Evolutionary conservation across 2,888 invertebrate genomes (phyloP).

Genomic region (Ischnus inquisitorius): DNA sequence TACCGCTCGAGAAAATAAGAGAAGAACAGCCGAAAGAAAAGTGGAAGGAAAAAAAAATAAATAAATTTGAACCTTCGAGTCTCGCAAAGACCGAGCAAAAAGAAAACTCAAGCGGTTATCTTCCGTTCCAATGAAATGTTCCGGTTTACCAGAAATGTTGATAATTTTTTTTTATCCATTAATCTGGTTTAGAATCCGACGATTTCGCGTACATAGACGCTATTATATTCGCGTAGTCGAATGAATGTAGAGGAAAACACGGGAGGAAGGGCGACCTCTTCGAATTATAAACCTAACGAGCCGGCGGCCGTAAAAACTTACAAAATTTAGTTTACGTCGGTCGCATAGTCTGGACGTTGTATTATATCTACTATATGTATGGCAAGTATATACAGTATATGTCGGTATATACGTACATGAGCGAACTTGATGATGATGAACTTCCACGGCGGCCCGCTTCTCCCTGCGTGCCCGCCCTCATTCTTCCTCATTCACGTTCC

Average conservation of each 20-base stretch:
- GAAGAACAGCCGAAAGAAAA: constrained; percentile 22
- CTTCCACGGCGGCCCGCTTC: constrained; percentile 72
- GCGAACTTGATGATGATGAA: constrained; percentile 83
- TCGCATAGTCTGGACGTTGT: constrained; percentile 60
- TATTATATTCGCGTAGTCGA: constrained; percentile 17
- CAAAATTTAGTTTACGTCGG: constrained; percentile 80
- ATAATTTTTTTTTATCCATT: neutral
- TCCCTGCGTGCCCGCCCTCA: constrained; percentile 17
- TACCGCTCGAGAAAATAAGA: constrained; percentile 57
- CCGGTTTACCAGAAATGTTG: neutral
- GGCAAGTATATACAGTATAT: constrained; percentile 59
- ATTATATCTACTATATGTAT: constrained; percentile 23
- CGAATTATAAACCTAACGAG: constrained; percentile 79
- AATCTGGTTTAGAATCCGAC: neutral
- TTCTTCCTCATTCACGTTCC: constrained; percentile 18
- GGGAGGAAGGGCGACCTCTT: constrained; percentile 25
- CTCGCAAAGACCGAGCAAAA: neutral
- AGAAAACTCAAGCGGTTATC: neutral
- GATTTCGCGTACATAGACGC: constrained; percentile 11
- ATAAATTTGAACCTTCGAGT: constrained; percentile 6
- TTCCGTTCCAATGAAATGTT: neutral
- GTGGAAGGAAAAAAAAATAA: neutral
- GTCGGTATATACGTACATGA: neutral
- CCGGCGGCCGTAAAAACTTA: constrained; percentile 78
- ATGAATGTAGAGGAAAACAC: constrained; percentile 15